These are phyloP conservation scores for Neomonachus schauinslandi DNA, from an alignment of 2,113 vertebrate genomes.

Conservation along the genomic window DNA sequence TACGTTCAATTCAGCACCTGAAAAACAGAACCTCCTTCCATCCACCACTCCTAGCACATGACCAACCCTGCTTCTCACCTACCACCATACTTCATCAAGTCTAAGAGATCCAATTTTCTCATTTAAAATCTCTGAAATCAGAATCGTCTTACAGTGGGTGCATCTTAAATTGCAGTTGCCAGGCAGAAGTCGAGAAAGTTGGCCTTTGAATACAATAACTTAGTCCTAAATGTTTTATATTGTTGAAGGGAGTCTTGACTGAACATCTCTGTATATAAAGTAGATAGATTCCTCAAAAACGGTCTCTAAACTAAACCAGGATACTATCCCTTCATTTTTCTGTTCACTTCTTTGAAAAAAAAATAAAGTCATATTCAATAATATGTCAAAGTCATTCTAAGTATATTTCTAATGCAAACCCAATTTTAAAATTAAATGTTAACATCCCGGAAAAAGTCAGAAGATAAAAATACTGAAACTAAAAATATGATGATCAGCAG, in stretches of 20 bases:
- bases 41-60: accelerated
- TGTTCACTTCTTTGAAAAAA: conserved; percentile 37
- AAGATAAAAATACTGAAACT: conserved; percentile 74
- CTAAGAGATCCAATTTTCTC: neutral
- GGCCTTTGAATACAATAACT: neutral
- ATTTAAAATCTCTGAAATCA: neutral
- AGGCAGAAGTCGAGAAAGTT: neutral
- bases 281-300: neutral
- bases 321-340: neutral
- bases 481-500: conserved; percentile 66
- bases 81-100: neutral
- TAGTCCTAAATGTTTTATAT: neutral
- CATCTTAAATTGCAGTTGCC: neutral
- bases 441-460: conserved; percentile 61
- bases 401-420: conserved; percentile 48
- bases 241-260: neutral
- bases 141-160: neutral
- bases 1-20: neutral
- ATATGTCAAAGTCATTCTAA: conserved; percentile 49
- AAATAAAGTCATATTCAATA: neutral
- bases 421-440: conserved; percentile 62
- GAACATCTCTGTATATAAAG: neutral
- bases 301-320: neutral
- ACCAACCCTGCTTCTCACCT: accelerated
- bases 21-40: neutral